A percentile compares a stretch with the other conserved stretches of the same genome.
Conservation (phyloP, 2,113 vertebrate species). For the Nettapus auritus region DNA sequence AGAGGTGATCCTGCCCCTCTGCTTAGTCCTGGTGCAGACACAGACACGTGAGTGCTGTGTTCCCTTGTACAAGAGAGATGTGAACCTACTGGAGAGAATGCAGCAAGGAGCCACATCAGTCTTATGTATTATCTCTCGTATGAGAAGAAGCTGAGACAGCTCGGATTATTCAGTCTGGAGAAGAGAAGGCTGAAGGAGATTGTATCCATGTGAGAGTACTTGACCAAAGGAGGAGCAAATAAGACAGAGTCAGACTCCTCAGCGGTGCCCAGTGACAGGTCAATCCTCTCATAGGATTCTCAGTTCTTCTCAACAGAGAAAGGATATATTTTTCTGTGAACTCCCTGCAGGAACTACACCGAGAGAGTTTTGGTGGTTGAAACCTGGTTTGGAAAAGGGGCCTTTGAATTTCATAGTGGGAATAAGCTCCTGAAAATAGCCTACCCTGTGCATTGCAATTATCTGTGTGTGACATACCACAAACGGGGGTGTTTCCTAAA, state of each 20-base stretch:
- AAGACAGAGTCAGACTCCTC: neutral
- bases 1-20: no score
- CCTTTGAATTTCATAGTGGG: neutral
- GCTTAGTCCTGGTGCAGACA: no score
- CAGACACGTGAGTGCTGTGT: no score
- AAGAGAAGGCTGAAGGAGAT: neutral
- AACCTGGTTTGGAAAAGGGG: neutral
- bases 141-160: no score
- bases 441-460: accelerated
- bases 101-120: no score
- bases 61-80: no score
- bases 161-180: neutral
- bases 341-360: neutral
- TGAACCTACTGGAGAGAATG: no score
- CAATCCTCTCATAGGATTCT: neutral
- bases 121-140: no score
- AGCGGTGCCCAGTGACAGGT: neutral
- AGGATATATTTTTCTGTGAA: neutral
- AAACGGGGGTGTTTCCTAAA: neutral
- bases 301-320: no score
- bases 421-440: neutral
- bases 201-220: neutral
- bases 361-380: neutral
- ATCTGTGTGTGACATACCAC: neutral
- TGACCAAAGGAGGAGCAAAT: accelerated